Conservation (phyloP, 2,113 vertebrate species). For the Epinephelus lanceolatus region DNA sequence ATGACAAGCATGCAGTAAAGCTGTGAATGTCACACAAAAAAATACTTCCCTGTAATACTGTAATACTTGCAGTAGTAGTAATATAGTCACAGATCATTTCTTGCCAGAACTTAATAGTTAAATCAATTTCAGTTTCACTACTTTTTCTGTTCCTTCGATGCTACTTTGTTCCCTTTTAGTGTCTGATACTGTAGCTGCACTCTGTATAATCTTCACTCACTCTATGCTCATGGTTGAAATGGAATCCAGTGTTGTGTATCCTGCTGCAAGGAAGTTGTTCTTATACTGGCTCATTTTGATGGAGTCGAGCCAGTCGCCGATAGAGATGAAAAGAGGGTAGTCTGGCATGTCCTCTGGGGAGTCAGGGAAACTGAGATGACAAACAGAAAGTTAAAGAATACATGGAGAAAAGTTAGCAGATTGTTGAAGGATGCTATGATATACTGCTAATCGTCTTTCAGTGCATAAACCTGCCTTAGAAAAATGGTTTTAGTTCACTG, state of each 20-base stretch:
- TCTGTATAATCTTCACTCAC: conserved; percentile 88
- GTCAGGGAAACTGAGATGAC: conserved; percentile 88
- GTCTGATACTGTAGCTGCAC: conserved; percentile 6
- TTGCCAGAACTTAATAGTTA: background rate
- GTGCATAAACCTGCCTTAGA: background rate
- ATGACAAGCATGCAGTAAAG: conserved; percentile 8
- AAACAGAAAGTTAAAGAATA: conserved; percentile 22
- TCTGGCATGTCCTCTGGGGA: conserved; percentile 93
- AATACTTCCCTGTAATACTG: too few species aligned
- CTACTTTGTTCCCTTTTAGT: background rate
- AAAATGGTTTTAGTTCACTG: too few species aligned
- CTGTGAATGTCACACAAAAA: background rate
- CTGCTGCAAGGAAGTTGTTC: conserved; percentile 96
- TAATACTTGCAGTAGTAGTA: background rate
- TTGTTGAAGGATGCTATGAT: background rate
- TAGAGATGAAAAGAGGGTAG: conserved; percentile 97
- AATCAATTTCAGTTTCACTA: background rate
- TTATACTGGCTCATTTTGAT: conserved; percentile 99
- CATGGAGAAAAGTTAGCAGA: conserved; percentile 1
- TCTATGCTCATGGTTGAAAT: conserved; percentile 98
- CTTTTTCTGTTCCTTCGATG: conserved; percentile 18
- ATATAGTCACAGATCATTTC: background rate
- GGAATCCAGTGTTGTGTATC: conserved; percentile 96
- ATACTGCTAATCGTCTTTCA: background rate
- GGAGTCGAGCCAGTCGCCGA: conserved; percentile 98